These are phyloP conservation scores for Sceloporus undulatus DNA, from an alignment of 2,113 vertebrate genomes.

Conservation along the genomic window DNA sequence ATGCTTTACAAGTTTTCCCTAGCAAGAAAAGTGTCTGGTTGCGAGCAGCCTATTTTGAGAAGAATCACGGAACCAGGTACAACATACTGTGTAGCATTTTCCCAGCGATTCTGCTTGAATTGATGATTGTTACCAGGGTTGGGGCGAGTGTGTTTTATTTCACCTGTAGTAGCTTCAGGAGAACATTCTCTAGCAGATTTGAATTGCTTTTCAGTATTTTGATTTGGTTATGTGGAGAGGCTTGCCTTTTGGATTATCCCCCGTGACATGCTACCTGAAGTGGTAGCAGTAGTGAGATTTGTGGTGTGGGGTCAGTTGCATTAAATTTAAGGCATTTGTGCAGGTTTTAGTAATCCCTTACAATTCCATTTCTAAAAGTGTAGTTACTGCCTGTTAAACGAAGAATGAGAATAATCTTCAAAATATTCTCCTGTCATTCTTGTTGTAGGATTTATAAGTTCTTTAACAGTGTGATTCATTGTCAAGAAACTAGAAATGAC, in stretches of 20 bases:
- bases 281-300: background rate
- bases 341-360: background rate
- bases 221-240: background rate
- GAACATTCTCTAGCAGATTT: background rate
- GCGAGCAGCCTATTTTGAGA: conserved; percentile 96
- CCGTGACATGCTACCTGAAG: background rate
- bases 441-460: background rate
- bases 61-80: conserved; percentile 95
- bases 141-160: background rate
- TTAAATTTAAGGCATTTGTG: background rate
- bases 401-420: background rate
- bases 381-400: no score
- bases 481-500: background rate
- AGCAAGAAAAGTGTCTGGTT: conserved; percentile 99
- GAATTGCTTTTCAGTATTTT: background rate
- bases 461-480: background rate
- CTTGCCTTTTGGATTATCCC: background rate
- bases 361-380: background rate
- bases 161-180: background rate
- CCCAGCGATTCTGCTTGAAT: no score
- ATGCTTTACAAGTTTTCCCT: conserved; percentile 95
- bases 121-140: accelerated
- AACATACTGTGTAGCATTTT: background rate
- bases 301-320: background rate
- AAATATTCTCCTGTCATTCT: background rate